Evolutionary conservation across 1,140 invertebrate genomes (phyloP).

Genomic region (Pachypsylla venusta): DNA sequence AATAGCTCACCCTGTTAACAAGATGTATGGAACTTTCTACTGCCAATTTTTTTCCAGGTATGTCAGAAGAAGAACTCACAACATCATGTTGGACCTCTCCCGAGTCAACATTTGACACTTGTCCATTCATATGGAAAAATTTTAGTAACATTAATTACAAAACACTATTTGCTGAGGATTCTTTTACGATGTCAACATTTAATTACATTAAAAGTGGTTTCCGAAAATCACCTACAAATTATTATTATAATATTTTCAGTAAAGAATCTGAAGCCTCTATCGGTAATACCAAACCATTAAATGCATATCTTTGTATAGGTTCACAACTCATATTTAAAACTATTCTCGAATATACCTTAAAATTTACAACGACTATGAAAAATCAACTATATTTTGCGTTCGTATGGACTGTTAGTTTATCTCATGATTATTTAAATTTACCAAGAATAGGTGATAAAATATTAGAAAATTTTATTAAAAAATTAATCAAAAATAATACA

Average conservation of each 20-base stretch:
- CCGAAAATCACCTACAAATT: slow-evolving; percentile 57
- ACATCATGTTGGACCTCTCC: slow-evolving; percentile 34
- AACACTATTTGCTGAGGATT: slow-evolving; percentile 67
- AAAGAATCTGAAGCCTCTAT: slow-evolving; percentile 32
- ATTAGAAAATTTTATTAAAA: background rate
- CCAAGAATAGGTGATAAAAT: slow-evolving; percentile 31
- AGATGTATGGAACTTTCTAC: too few species aligned
- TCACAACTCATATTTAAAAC: slow-evolving; percentile 28
- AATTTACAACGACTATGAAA: slow-evolving; percentile 20
- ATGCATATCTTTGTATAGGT: slow-evolving; percentile 38
- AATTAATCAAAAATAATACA: slow-evolving; percentile 37
- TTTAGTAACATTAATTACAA: slow-evolving; percentile 45
- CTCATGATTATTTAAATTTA: slow-evolving; percentile 36
- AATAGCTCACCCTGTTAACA: too few species aligned
- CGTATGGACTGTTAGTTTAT: slow-evolving; percentile 35
- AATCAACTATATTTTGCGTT: slow-evolving; percentile 32
- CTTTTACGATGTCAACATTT: slow-evolving; percentile 54
- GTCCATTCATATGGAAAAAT: slow-evolving; percentile 64
- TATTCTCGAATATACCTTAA: slow-evolving; percentile 23
- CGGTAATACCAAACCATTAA: slow-evolving; percentile 34
- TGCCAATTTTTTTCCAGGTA: slow-evolving; percentile 56
- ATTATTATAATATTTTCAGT: slow-evolving; percentile 39
- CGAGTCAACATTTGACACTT: slow-evolving; percentile 39
- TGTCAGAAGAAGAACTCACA: background rate
- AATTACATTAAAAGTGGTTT: slow-evolving; percentile 70